Conservation (phyloP, 2,888 invertebrate species). For the Lagria hirta region DNA sequence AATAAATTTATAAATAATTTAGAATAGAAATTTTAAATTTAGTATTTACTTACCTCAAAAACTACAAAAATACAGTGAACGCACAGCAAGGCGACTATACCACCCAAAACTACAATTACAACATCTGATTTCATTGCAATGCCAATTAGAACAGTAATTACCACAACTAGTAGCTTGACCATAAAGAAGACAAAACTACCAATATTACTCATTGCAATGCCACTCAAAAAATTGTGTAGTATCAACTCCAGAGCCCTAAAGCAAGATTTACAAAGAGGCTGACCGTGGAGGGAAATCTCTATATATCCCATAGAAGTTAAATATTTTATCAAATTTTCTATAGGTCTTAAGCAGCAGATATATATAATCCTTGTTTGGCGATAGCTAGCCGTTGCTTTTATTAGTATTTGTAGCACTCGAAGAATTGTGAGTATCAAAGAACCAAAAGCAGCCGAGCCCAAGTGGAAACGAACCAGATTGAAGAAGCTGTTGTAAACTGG, state of each 20-base stretch:
- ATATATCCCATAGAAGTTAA: slow-evolving; percentile 16
- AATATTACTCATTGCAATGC: slow-evolving; percentile 29
- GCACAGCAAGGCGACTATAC: background rate
- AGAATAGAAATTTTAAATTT: slow-evolving; percentile 1
- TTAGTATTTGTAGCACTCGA: slow-evolving; percentile 16
- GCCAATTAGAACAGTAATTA: slow-evolving; percentile 10
- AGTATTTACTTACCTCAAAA: slow-evolving; percentile 8
- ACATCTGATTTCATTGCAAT: too few relatives aligned
- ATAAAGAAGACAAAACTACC: slow-evolving; percentile 29
- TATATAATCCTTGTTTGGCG: too few relatives aligned
- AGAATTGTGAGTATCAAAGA: slow-evolving; percentile 29
- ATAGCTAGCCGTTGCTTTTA: slow-evolving; percentile 1
- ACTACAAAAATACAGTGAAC: background rate
- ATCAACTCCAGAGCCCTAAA: slow-evolving; percentile 27
- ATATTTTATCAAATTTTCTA: slow-evolving; percentile 13
- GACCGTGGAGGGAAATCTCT: slow-evolving; percentile 21
- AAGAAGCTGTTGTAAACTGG: slow-evolving; percentile 29
- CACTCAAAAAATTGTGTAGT: slow-evolving; percentile 24
- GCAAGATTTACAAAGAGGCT: slow-evolving; percentile 28
- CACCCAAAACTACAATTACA: too few relatives aligned
- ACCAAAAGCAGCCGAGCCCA: slow-evolving; percentile 32
- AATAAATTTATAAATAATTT: slow-evolving; percentile 5
- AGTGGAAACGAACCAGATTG: slow-evolving; percentile 28
- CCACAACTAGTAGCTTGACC: slow-evolving; percentile 18
- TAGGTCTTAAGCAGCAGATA: slow-evolving; percentile 9